Conservation (phyloP, 2,888 invertebrate species). For the Cylindroiulus punctatus region DNA sequence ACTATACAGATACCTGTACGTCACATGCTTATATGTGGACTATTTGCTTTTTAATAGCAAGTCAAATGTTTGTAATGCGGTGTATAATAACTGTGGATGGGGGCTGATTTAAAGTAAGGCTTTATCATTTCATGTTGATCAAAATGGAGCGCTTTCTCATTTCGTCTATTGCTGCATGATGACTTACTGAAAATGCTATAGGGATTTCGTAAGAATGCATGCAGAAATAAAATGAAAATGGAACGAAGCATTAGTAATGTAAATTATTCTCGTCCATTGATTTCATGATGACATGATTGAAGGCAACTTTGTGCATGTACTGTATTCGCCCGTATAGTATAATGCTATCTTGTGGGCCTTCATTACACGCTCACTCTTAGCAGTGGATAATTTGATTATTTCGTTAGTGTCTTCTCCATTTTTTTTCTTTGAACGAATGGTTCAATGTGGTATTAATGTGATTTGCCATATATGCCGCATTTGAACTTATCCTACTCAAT, state of each 20-base stretch:
- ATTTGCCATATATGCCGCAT: background rate
- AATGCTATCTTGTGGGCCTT: constrained; percentile 11
- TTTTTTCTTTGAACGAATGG: background rate
- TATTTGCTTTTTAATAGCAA: too few relatives aligned
- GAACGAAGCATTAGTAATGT: constrained; percentile 29
- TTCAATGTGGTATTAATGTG: background rate
- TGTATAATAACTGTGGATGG: too few relatives aligned
- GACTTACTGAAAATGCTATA: background rate
- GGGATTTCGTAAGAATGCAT: background rate
- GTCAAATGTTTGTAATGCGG: too few relatives aligned
- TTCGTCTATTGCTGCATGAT: too few relatives aligned
- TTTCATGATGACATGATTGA: constrained; percentile 10
- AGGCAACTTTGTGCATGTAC: background rate
- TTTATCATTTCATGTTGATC: too few relatives aligned
- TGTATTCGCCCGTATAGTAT: background rate
- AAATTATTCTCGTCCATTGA: constrained; percentile 12
- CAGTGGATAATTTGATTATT: constrained; percentile 27
- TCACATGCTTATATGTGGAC: too few relatives aligned
- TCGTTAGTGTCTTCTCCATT: background rate
- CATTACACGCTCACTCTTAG: background rate
- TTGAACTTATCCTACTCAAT: background rate
- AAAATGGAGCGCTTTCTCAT: too few relatives aligned
- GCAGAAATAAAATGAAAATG: constrained; percentile 13
- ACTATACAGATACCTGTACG: too few relatives aligned
- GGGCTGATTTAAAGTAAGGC: too few relatives aligned